These are phyloP conservation scores for Nothoprocta pentlandii DNA, from an alignment of 2,113 vertebrate species.

Conservation along the genomic window DNA sequence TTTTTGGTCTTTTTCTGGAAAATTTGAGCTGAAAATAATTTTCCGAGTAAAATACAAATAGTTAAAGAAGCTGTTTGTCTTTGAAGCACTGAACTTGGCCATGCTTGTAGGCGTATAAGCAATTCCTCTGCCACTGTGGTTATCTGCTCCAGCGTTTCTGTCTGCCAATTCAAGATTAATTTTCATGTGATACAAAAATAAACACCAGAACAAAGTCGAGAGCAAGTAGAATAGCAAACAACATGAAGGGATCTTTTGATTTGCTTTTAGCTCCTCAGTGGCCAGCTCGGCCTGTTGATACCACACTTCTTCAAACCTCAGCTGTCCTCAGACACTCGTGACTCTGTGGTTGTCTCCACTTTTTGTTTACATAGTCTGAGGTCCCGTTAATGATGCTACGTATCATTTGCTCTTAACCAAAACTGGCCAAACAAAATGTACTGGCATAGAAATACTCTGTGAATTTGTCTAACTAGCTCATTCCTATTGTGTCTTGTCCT, in stretches of 20 bases:
- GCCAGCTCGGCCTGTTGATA: not conserved
- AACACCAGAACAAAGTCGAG: conserved; percentile 24
- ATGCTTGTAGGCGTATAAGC: conserved; percentile 24
- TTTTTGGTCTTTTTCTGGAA: not conserved
- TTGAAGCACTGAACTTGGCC: conserved; percentile 23
- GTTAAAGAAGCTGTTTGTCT: conserved; percentile 40
- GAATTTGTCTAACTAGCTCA: not conserved
- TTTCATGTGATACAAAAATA: conserved; percentile 36
- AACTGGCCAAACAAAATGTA: not conserved
- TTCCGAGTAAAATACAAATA: not conserved
- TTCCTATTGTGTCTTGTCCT: conserved; percentile 15
- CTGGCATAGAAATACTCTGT: not conserved
- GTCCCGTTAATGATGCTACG: not conserved
- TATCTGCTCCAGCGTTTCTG: conserved; percentile 29
- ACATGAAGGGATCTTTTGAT: not conserved
- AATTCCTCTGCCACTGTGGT: not conserved
- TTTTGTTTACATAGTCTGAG: not conserved
- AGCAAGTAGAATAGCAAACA: conserved; percentile 35
- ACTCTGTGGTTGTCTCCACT: not conserved
- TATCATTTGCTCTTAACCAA: not conserved
- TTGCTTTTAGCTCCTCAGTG: not conserved
- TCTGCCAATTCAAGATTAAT: not conserved
- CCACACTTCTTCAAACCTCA: not conserved
- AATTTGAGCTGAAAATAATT: conserved; percentile 34
- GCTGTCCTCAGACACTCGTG: not conserved